Percentiles rank a stretch among this genome's conserved stretches.
Evolutionary conservation across 2,888 invertebrate species (phyloP).

Genomic region (Eudasyphora cyanicolor): DNA sequence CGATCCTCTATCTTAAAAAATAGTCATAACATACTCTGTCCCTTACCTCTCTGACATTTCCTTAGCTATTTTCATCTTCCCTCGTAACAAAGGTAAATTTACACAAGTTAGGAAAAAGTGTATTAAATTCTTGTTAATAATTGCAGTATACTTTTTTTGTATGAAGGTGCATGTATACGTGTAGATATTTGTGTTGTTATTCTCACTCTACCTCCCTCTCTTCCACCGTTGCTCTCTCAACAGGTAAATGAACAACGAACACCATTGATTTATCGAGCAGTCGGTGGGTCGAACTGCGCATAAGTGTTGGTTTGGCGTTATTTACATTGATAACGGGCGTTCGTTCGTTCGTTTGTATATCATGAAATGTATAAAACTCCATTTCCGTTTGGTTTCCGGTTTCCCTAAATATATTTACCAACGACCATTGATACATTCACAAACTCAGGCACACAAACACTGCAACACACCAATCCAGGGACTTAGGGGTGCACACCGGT

Average conservation of each 20-base stretch:
- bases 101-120: constrained; percentile 14
- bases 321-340: constrained; percentile 13
- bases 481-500: no score
- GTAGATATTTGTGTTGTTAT: background rate
- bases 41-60: background rate
- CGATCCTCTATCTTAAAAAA: no score
- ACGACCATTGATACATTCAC: background rate
- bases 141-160: background rate
- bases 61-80: background rate
- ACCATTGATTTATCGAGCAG: background rate
- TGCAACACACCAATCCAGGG: no score
- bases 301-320: constrained; percentile 14
- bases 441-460: background rate
- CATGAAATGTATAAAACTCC: constrained; percentile 48
- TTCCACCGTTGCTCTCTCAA: constrained; percentile 5
- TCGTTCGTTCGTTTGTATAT: background rate
- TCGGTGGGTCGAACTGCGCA: background rate
- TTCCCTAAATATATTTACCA: constrained; percentile 38
- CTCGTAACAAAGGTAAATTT: constrained; percentile 2
- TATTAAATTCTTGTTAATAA: background rate
- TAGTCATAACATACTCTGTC: no score
- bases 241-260: constrained; percentile 50
- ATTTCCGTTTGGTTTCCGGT: constrained; percentile 65
- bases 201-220: background rate
- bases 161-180: background rate